Percentiles rank a stretch among this genome's conserved stretches.
These are phyloP conservation scores for Volucella inflata DNA, from an alignment of 2,888 invertebrate genomes.

Conservation along the genomic window DNA sequence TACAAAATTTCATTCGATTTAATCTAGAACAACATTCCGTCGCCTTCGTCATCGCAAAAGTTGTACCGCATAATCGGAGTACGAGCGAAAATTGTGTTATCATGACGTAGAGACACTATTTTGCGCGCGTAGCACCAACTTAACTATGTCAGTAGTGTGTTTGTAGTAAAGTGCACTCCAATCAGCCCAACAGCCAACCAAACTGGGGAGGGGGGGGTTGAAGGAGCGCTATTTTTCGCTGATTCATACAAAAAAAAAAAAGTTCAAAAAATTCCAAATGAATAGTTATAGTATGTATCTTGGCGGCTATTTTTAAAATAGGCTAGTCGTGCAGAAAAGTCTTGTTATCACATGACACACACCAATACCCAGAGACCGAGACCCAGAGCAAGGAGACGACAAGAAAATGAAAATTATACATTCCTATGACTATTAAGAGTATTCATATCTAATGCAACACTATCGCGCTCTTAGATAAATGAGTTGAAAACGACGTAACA, in stretches of 20 bases:
- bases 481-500: conserved; percentile 21
- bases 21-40: conserved; percentile 43
- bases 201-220: too few relatives aligned
- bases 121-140: conserved; percentile 28
- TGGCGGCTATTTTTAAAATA: conserved; percentile 34
- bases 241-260: conserved; percentile 33
- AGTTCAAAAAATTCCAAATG: neutral
- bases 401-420: neutral
- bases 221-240: conserved; percentile 11
- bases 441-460: conserved; percentile 32
- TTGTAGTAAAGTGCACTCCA: conserved; percentile 24
- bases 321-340: conserved; percentile 8
- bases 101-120: conserved; percentile 46
- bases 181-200: conserved; percentile 1
- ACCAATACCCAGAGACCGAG: conserved; percentile 7
- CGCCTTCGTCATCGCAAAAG: neutral
- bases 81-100: conserved; percentile 8
- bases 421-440: neutral
- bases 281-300: conserved; percentile 4
- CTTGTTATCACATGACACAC: conserved; percentile 25
- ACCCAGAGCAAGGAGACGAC: neutral
- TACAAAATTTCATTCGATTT: conserved; percentile 12
- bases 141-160: conserved; percentile 64
- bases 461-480: conserved; percentile 25
- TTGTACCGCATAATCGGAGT: conserved; percentile 14